Percentiles rank a stretch among this genome's conserved stretches.
phyloP scores from a whole-genome alignment of 1,140 invertebrate species.

The Drosophila ananassae region DNA sequence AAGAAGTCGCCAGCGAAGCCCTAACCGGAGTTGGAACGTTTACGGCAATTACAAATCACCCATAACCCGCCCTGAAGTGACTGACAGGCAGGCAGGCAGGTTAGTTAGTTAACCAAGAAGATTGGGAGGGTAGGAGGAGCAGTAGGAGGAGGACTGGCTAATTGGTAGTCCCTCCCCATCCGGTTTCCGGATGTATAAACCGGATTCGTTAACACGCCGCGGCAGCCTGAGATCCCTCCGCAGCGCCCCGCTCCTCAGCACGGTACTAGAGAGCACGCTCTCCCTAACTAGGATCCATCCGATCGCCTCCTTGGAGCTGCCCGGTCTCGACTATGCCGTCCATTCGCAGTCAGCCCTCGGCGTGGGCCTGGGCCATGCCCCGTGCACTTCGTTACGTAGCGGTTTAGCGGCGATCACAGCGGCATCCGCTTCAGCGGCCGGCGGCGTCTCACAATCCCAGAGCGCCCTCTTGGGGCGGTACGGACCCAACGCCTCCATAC shows the following conservation, averaged over 20 bases:
- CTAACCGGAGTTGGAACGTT: conserved; percentile 16
- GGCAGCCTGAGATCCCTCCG: conserved; percentile 84
- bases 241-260: conserved; percentile 80
- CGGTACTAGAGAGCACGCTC: conserved; percentile 81
- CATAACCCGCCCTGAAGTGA: background rate
- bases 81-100: conserved; percentile 15
- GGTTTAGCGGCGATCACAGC: conserved; percentile 73
- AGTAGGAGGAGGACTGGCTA: background rate
- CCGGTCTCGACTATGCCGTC: conserved; percentile 80
- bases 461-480: conserved; percentile 69
- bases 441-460: conserved; percentile 68
- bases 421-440: conserved; percentile 64
- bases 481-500: conserved; percentile 73
- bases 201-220: conserved; percentile 77
- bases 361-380: conserved; percentile 45
- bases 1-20: no score
- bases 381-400: conserved; percentile 74
- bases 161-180: no score
- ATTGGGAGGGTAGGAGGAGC: no score
- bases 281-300: conserved; percentile 83
- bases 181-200: conserved; percentile 73
- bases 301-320: conserved; percentile 82
- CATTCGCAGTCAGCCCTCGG: conserved; percentile 75
- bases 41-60: conserved; percentile 38
- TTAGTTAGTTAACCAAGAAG: background rate